These are phyloP conservation scores for Coilia nasus DNA, from an alignment of 2,797 vertebrate genomes.

Conservation along the genomic window DNA sequence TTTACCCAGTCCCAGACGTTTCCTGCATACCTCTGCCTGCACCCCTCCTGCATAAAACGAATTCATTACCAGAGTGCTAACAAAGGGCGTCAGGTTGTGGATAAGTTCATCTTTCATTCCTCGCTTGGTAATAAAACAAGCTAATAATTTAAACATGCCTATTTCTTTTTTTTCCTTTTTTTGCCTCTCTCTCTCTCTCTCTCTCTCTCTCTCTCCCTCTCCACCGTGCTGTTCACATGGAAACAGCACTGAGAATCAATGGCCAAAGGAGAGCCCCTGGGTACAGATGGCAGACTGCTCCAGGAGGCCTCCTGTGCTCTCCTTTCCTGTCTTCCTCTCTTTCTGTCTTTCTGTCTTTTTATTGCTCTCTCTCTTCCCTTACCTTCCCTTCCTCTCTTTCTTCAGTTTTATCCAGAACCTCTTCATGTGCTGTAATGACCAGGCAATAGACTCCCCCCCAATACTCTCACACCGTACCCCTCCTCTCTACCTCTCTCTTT, in stretches of 20 bases:
- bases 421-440: conserved; percentile 8
- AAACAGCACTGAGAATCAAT: conserved; percentile 74
- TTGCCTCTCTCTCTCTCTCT: too few species aligned
- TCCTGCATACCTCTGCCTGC: background rate
- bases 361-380: background rate
- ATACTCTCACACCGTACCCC: too few species aligned
- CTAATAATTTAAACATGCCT: background rate
- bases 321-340: background rate
- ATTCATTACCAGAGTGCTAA: conserved; percentile 13
- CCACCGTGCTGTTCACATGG: conserved; percentile 76
- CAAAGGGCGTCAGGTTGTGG: background rate
- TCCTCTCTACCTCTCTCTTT: too few species aligned
- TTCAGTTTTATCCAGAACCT: background rate
- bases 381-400: too few species aligned
- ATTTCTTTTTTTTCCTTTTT: background rate
- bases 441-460: background rate
- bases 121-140: background rate
- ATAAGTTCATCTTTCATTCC: background rate
- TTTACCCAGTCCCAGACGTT: too few species aligned
- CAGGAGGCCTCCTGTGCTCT: background rate
- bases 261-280: conserved; percentile 58
- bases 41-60: conserved; percentile 13
- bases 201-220: background rate
- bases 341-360: background rate
- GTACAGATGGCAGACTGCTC: conserved; percentile 63